Conservation (phyloP, 2,797 vertebrate genomes). For the Myotis vivesi region DNA sequence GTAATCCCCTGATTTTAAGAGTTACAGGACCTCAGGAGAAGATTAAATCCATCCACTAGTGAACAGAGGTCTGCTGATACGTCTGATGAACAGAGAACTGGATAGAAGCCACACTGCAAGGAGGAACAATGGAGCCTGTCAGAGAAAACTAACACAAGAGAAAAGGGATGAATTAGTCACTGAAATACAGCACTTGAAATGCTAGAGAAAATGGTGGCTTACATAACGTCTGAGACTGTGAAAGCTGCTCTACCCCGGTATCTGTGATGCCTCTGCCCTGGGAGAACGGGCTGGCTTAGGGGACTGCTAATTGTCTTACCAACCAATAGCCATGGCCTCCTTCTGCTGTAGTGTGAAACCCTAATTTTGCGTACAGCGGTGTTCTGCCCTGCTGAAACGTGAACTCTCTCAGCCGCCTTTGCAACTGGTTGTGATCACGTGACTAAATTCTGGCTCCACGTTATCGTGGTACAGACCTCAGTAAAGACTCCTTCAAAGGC, state of each 20-base stretch:
- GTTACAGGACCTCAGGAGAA: neutral
- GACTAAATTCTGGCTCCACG: neutral
- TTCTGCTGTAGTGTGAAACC: neutral
- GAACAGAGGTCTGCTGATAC: neutral
- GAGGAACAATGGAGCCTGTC: neutral
- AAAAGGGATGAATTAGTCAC: neutral
- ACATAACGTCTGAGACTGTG: neutral
- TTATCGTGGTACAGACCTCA: neutral
- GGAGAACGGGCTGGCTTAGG: neutral
- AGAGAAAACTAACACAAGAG: neutral
- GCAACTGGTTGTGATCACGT: neutral
- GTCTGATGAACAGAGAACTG: neutral
- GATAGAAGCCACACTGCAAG: neutral
- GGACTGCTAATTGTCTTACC: neutral
- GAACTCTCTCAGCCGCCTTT: neutral
- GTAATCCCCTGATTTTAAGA: neutral
- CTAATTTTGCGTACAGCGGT: neutral
- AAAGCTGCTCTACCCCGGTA: neutral
- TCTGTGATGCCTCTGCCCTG: neutral
- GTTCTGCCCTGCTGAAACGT: neutral
- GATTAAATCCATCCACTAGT: neutral
- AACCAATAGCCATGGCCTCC: neutral
- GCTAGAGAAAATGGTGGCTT: neutral
- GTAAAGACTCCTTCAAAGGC: neutral
- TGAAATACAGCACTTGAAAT: neutral